Conservation (phyloP, 2,113 vertebrate species). For the Chunga burmeisteri region DNA sequence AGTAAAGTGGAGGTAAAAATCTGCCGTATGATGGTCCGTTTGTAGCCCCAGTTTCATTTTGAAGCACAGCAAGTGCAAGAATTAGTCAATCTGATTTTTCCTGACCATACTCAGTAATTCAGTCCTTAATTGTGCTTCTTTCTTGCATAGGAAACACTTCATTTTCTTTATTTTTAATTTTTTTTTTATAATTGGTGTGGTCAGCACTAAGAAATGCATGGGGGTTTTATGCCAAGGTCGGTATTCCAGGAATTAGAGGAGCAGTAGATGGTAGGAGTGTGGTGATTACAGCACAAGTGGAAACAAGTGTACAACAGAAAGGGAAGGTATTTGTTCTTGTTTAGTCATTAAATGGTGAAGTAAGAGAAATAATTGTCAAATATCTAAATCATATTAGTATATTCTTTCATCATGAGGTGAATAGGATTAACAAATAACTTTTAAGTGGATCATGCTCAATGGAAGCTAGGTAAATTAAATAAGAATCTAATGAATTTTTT, state of each 20-base stretch:
- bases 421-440: background rate
- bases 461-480: background rate
- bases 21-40: background rate
- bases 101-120: background rate
- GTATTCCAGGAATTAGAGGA: background rate
- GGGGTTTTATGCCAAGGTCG: background rate
- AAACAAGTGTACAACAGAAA: background rate
- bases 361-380: background rate
- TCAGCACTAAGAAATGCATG: background rate
- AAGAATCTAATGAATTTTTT: background rate
- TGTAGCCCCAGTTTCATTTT: background rate
- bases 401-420: background rate
- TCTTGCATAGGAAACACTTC: background rate
- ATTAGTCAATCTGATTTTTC: background rate
- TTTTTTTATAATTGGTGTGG: background rate
- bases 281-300: background rate
- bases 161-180: background rate
- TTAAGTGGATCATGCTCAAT: background rate
- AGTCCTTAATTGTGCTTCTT: background rate
- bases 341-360: background rate
- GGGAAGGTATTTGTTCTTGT: background rate
- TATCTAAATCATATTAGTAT: background rate
- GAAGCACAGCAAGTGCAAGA: background rate
- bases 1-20: background rate
- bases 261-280: background rate